Evolutionary conservation across 2,888 invertebrate genomes (phyloP).

Genomic region (Cheilosia impressa): DNA sequence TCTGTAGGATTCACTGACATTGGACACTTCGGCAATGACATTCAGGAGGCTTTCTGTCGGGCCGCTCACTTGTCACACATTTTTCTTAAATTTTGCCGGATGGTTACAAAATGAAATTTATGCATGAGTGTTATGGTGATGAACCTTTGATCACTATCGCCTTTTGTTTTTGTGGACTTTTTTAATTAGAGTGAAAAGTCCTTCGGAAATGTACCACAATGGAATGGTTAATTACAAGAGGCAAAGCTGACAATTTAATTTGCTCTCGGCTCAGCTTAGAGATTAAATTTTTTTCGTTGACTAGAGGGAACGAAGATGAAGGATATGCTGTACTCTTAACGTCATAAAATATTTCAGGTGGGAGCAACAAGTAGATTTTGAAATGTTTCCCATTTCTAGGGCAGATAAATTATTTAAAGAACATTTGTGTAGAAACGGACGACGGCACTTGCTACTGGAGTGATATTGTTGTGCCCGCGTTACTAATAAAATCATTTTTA

Average conservation of each 20-base stretch:
- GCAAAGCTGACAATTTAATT: constrained; percentile 39
- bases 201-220: constrained; percentile 4
- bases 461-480: too few relatives aligned
- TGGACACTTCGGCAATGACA: constrained; percentile 20
- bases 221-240: constrained; percentile 27
- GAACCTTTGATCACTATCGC: constrained; percentile 43
- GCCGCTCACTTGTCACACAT: not conserved
- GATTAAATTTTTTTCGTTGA: constrained; percentile 2
- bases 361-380: too few relatives aligned
- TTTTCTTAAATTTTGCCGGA: not conserved
- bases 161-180: constrained; percentile 22
- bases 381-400: too few relatives aligned
- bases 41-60: not conserved
- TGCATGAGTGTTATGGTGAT: constrained; percentile 36
- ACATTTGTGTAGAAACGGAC: too few relatives aligned
- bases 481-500: too few relatives aligned
- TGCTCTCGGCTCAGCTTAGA: not conserved
- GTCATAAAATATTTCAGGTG: too few relatives aligned
- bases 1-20: constrained; percentile 22
- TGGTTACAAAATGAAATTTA: constrained; percentile 36
- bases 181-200: constrained; percentile 33
- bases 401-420: too few relatives aligned
- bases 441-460: too few relatives aligned
- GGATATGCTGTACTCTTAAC: too few relatives aligned
- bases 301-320: too few relatives aligned